Conservation (phyloP, 2,113 vertebrate genomes). For the Microcebus lehilahytsara region DNA sequence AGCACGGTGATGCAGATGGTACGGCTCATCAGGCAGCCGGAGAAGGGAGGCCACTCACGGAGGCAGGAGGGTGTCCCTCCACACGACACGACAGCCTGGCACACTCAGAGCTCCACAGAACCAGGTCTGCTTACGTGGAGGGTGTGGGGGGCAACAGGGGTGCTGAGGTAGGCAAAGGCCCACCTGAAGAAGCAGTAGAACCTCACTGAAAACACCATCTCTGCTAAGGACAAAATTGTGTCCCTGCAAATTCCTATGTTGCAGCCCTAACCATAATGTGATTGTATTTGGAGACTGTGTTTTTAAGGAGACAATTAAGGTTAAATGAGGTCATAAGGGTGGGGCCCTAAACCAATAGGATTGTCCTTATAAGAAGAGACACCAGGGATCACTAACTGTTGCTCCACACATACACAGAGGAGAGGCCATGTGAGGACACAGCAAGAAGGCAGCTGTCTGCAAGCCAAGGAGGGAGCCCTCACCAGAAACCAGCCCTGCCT, state of each 20-base stretch:
- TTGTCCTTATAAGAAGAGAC: neutral
- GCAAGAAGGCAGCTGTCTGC: accelerated
- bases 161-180: neutral
- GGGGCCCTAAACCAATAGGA: neutral
- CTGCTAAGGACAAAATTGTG: neutral
- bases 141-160: neutral
- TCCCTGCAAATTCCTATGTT: neutral
- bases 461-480: too few relatives aligned
- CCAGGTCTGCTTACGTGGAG: neutral
- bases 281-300: neutral
- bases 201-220: neutral
- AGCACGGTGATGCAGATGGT: neutral
- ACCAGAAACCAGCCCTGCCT: neutral
- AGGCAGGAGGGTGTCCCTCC: neutral
- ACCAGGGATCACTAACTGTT: neutral
- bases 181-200: neutral
- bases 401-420: neutral
- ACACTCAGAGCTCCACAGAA: neutral
- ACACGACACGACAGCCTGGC: neutral
- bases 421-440: neutral
- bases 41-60: neutral
- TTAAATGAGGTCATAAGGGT: neutral
- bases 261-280: neutral
- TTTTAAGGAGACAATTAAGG: neutral
- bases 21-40: neutral